Evolutionary conservation across 1,140 invertebrate genomes (phyloP).

Genomic region (Aphidius ervi): DNA sequence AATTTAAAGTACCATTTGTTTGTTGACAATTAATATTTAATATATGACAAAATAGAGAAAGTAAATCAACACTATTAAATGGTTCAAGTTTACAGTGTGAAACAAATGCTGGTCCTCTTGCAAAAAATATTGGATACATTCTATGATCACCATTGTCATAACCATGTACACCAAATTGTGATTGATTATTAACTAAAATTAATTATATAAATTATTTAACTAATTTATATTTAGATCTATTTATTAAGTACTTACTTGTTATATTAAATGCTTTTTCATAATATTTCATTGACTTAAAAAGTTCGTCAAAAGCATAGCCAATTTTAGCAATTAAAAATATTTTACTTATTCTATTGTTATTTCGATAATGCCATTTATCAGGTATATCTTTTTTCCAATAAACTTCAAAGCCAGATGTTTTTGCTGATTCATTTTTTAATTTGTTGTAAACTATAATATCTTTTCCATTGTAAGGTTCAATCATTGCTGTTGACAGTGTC

Average conservation of each 20-base stretch:
- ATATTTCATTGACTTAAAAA: constrained; percentile 46
- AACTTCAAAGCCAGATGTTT: constrained; percentile 53
- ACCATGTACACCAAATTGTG: constrained; percentile 65
- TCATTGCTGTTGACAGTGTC: constrained; percentile 51
- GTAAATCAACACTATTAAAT: constrained; percentile 65
- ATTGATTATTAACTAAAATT: constrained; percentile 47
- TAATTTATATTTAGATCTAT: neutral
- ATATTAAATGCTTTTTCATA: constrained; percentile 53
- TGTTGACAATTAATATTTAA: constrained; percentile 50
- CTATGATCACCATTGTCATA: constrained; percentile 58
- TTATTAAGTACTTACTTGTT: constrained; percentile 37
- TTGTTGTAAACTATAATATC: constrained; percentile 53
- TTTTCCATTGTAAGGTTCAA: constrained; percentile 56
- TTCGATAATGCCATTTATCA: constrained; percentile 58
- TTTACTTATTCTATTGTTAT: constrained; percentile 58
- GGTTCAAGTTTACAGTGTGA: constrained; percentile 51
- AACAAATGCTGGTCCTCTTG: constrained; percentile 62
- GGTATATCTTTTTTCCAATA: constrained; percentile 59
- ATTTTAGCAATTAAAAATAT: constrained; percentile 58
- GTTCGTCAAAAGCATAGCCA: constrained; percentile 58
- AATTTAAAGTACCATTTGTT: constrained; percentile 52
- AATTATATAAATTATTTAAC: constrained; percentile 17
- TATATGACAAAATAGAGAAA: constrained; percentile 63
- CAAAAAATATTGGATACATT: constrained; percentile 70
- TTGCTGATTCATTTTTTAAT: constrained; percentile 48